Evolutionary conservation across 2,797 vertebrate genomes (phyloP), one percentile per base, ranked within the genome.

Genomic region (Oreortyx pictus): DNA sequence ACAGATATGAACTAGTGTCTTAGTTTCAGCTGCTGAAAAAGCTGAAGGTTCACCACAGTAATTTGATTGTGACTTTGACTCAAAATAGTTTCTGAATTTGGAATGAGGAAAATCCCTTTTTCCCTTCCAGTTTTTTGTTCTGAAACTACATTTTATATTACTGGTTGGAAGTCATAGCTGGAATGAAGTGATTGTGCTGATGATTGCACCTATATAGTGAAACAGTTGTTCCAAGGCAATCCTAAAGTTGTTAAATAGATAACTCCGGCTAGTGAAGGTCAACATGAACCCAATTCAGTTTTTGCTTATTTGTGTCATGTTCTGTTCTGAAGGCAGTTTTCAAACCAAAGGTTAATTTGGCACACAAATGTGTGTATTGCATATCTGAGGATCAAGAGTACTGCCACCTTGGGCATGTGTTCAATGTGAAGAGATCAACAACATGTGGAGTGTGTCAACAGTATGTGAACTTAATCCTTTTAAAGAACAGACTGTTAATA

Each of bases 361-460:
- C n/a, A 39, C 18, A 10, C 20, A 59, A 46, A 57, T 15, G 7
- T 4, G 1, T 35, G 5, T 17, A 12, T 3, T 79, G 20, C n/a
- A 9, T 71, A 20, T 13, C 4, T 15, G 14, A 9, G 4, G 6
- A 78, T 56, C 12, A 39, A 31, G n/a, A 49, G 3, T 27, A 29
- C 16, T 86, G 62, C 15, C 3, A 0, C 33, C 25, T 11, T 61
- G 65, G 15, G 4, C 6, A 29, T 31, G 27, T 67, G n/a, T 24
- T 82, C 29, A 24, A 12, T 44, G 43, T 60, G 44, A 68, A 73
- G 19, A 11, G 11, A 54, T 29, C 0, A 24, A 19, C 0, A 0
- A 70, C 73, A 11, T 2, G 3, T 9, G 10, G 24, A 49, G 35
- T 14, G 37, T 10, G 71, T 68, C 41, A 54, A 61, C 46, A n/a